Conservation (phyloP, 2,113 vertebrate species). For the Oncorhynchus tshawytscha region DNA sequence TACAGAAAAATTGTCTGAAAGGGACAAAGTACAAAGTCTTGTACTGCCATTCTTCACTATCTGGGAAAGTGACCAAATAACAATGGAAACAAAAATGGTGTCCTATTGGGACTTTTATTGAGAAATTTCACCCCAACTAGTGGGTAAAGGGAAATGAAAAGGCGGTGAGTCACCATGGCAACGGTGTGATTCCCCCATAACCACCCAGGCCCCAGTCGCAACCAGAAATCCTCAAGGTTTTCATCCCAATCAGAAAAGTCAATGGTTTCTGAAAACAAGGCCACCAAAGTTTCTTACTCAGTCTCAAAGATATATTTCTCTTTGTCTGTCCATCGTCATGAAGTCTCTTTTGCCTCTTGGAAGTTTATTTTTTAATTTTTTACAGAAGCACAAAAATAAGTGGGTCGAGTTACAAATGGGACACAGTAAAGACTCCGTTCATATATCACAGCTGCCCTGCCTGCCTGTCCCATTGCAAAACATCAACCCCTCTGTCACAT, state of each 20-base stretch:
- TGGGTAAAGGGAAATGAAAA: slow-evolving; percentile 60
- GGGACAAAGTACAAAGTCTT: not conserved
- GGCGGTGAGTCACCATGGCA: slow-evolving; percentile 53
- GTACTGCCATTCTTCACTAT: not conserved
- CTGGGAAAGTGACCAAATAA: not conserved
- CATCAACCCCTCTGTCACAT: slow-evolving; percentile 6
- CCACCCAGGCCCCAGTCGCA: slow-evolving; percentile 30
- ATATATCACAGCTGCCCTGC: slow-evolving; percentile 22
- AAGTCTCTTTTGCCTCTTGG: slow-evolving; percentile 31
- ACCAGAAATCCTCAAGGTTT: slow-evolving; percentile 40
- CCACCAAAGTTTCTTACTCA: slow-evolving; percentile 42
- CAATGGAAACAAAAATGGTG: slow-evolving; percentile 31
- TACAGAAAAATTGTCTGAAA: too few relatives aligned
- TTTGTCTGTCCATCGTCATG: slow-evolving; percentile 24
- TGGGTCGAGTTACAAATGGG: slow-evolving; percentile 53
- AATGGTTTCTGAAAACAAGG: slow-evolving; percentile 53
- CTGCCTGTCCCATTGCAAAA: slow-evolving; percentile 35
- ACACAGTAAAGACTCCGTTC: slow-evolving; percentile 34
- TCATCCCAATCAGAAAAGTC: slow-evolving; percentile 45
- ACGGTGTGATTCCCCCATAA: slow-evolving; percentile 48
- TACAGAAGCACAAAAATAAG: slow-evolving; percentile 61
- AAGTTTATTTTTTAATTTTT: slow-evolving; percentile 34
- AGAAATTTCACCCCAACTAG: slow-evolving; percentile 60
- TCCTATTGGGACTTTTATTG: slow-evolving; percentile 68
- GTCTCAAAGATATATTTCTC: slow-evolving; percentile 10